Evolutionary conservation across 2,888 invertebrate genomes (phyloP), one percentile per base, ranked within the genome.

Genomic region (Agrochola lota): DNA sequence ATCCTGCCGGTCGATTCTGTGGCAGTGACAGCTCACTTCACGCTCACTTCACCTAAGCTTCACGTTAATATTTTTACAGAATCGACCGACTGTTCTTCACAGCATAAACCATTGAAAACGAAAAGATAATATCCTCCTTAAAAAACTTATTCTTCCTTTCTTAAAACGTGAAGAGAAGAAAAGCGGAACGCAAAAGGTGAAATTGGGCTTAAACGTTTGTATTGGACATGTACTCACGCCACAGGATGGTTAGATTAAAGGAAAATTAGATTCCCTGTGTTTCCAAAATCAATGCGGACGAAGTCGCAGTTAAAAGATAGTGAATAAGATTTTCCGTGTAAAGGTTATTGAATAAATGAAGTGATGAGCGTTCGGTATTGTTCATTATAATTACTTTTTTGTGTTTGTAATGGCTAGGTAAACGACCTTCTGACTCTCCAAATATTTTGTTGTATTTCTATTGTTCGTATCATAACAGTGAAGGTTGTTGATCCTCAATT

Each of bases 381-480:
- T 64, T 70, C 26, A 20, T 49, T 57, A 12, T 69, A 49, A 59
- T 78, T 70, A 40, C 12, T 20, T 43, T n/a, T 64, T 63, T 78
- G 46, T 69, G 23, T 66, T 67, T 52, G 15, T 78, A 49, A 30
- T 52, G 57, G 49, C n/a, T 30, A 30, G 49, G 43, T 35, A 9
- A 71, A 43, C 17, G 12, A 66, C n/a, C 49, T n/a, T 35, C n/a
- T 23, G 12, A 40, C 9, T 49, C 20, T 40, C 17, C 26, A 30
- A 49, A 78, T 78, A n/a, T 59, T 78, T 69, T 78, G 55, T 49
- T 63, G 46, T 52, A 23, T 40, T 12, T 40, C 57, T 78, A 35
- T 71, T 71, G 71, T 78, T 78, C 12, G 7, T 23, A 52, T n/a
- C 40, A 64, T 40, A 78, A 70, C n/a, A 63, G 0, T 0, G 23